Evolutionary conservation across 2,888 invertebrate species (phyloP).

Genomic region (Sepioteuthis lessoniana): DNA sequence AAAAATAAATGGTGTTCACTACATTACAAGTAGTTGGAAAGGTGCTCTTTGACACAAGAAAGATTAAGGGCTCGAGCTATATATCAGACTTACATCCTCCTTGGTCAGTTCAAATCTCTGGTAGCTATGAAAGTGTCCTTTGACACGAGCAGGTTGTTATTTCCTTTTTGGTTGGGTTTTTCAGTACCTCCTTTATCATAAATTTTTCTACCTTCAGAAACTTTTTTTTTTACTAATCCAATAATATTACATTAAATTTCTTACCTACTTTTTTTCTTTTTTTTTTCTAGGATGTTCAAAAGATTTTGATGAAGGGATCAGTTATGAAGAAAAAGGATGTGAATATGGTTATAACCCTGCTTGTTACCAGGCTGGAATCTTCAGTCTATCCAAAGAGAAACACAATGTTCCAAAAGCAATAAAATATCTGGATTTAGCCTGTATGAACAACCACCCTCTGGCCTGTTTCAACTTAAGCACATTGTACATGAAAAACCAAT

Average conservation of each 20-base stretch:
- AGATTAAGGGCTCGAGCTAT: no score
- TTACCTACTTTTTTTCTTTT: constrained; percentile 16
- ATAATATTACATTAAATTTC: not conserved
- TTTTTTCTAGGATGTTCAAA: constrained; percentile 55
- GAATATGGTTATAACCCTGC: constrained; percentile 58
- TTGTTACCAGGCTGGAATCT: constrained; percentile 66
- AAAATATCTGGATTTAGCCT: constrained; percentile 86
- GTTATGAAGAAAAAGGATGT: constrained; percentile 65
- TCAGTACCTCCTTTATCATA: no score
- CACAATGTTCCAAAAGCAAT: constrained; percentile 77
- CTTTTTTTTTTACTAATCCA: not conserved
- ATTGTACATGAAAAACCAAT: constrained; percentile 85
- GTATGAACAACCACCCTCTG: constrained; percentile 82
- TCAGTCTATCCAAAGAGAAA: constrained; percentile 53
- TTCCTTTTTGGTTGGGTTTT: no score
- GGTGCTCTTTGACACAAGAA: no score
- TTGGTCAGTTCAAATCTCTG: no score
- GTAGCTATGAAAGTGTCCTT: no score
- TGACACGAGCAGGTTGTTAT: no score
- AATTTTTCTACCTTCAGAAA: not conserved
- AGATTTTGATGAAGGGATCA: constrained; percentile 58
- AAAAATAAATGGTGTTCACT: no score
- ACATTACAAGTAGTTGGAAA: no score
- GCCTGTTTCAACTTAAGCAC: constrained; percentile 86
- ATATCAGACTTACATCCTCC: no score